Evolutionary conservation across 2,113 vertebrate genomes (phyloP).

Genomic region (Phycodurus eques): DNA sequence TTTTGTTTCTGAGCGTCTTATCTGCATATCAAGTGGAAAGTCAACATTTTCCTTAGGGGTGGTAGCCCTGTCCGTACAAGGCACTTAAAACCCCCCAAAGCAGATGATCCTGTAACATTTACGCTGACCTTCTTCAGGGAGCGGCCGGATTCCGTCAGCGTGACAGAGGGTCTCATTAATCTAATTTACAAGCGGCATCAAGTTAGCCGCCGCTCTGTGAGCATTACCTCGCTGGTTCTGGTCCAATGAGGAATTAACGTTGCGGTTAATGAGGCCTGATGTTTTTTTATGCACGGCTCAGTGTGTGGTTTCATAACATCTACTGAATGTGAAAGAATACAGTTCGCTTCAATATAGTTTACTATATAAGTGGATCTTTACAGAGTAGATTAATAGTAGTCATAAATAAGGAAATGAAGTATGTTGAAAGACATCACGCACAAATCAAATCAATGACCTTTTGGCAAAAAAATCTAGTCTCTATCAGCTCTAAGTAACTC

Average conservation of each 20-base stretch:
- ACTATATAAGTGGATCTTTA: not conserved
- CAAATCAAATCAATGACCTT: not conserved
- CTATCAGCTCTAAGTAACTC: no score
- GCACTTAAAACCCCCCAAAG: not conserved
- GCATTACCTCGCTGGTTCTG: conserved; percentile 24
- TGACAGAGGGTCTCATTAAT: conserved; percentile 51
- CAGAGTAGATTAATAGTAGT: not conserved
- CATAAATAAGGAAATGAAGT: not conserved
- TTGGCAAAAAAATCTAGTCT: not conserved
- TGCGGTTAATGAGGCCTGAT: conserved; percentile 37
- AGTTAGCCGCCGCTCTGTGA: conserved; percentile 31
- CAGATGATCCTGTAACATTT: conserved; percentile 3
- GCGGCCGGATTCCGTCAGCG: conserved; percentile 26
- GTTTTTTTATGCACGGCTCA: conserved; percentile 8
- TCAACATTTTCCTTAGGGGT: conserved; percentile 29
- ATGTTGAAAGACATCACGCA: not conserved
- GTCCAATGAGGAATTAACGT: conserved; percentile 33
- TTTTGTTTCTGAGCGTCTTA: not conserved
- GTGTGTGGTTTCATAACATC: conserved; percentile 26
- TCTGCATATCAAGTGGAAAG: not conserved
- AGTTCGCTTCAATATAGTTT: not conserved
- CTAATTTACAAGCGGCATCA: conserved; percentile 43
- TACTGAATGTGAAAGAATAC: not conserved
- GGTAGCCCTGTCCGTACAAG: conserved; percentile 1
- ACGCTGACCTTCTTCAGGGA: conserved; percentile 26